phyloP scores from a whole-genome alignment of 1,140 invertebrate species.

The Proales similis region DNA sequence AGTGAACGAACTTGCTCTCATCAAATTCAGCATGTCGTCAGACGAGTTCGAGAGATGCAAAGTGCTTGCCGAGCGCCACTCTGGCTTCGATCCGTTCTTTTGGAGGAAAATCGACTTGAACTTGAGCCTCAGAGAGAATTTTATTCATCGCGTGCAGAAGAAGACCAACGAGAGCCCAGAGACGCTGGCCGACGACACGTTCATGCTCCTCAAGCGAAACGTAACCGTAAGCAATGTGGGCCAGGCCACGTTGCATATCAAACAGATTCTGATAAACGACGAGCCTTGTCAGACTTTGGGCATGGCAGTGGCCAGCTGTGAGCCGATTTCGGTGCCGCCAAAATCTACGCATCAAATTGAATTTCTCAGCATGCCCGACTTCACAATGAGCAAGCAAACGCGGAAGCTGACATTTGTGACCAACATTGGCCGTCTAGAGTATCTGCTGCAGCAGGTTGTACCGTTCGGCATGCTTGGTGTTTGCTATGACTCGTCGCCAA shows the following conservation, averaged over 20 bases:
- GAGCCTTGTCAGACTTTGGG: constrained; percentile 25
- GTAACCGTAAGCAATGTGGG: no score
- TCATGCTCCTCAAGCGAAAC: no score
- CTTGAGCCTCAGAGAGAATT: no score
- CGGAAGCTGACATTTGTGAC: constrained; percentile 11
- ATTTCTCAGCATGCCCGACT: constrained; percentile 27
- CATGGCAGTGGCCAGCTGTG: constrained; percentile 2
- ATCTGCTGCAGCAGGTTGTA: background rate
- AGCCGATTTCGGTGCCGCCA: background rate
- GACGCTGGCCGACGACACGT: no score
- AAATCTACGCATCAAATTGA: background rate
- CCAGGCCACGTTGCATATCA: background rate
- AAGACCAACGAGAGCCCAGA: no score
- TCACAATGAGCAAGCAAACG: background rate
- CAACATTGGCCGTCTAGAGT: constrained; percentile 27
- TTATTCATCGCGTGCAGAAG: no score
- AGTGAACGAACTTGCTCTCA: no score
- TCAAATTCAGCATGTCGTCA: no score
- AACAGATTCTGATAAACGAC: constrained; percentile 14
- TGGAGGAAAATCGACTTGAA: no score
- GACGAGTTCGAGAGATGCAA: no score
- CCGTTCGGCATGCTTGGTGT: background rate
- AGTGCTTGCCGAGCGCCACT: no score
- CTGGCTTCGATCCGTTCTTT: no score
- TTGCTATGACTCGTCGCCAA: constrained; percentile 32